Evolutionary conservation across 2,888 invertebrate genomes (phyloP).

Genomic region (Hyppa rectilinea): DNA sequence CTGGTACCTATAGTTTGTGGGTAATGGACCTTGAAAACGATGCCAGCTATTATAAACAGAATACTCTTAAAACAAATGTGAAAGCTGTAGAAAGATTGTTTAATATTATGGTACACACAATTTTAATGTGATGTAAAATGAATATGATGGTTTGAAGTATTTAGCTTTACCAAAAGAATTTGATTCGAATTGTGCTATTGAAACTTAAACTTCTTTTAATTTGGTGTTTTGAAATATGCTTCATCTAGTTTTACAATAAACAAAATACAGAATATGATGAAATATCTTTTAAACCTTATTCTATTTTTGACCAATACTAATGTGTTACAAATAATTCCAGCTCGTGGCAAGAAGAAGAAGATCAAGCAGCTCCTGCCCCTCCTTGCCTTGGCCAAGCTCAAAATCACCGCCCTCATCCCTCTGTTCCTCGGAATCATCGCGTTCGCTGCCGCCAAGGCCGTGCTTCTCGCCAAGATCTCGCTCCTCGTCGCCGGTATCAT

Average conservation of each 20-base stretch:
- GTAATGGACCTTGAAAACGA: conserved; percentile 42
- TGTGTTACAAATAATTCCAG: conserved; percentile 79
- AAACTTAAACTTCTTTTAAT: no score
- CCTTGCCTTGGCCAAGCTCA: conserved; percentile 94
- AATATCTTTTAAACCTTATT: no score
- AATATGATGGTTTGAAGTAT: background rate
- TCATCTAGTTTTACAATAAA: no score
- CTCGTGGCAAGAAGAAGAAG: conserved; percentile 95
- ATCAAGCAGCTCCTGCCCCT: conserved; percentile 94
- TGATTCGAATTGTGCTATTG: background rate
- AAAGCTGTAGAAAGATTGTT: conserved; percentile 32
- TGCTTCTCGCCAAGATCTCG: conserved; percentile 95
- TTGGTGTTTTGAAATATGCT: no score
- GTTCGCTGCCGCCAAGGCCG: conserved; percentile 96
- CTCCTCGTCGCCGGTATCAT: conserved; percentile 94
- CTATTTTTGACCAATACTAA: background rate
- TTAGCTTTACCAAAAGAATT: background rate
- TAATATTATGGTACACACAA: background rate
- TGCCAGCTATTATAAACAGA: conserved; percentile 17
- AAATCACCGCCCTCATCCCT: conserved; percentile 94
- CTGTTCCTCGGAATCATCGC: conserved; percentile 94
- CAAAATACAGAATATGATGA: no score
- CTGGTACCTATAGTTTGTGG: conserved; percentile 15
- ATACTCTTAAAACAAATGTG: conserved; percentile 39
- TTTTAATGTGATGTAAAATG: background rate